Conservation (phyloP, 2,113 vertebrate genomes). For the Stomatorhinus ivindoensis region DNA sequence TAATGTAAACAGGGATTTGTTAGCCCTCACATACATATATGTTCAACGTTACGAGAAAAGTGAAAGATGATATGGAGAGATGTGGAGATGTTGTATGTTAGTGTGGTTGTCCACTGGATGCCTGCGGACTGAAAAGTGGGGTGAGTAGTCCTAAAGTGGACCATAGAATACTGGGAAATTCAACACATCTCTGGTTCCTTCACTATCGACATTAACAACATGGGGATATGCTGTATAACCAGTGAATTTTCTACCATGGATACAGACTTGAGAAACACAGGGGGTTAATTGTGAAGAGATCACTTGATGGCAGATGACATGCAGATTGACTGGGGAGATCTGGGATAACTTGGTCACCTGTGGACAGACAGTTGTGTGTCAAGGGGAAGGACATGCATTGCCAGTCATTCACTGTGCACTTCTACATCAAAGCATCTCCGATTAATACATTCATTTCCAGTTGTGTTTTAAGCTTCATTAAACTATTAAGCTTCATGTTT, state of each 20-base stretch:
- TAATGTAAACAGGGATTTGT: background rate
- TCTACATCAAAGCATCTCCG: background rate
- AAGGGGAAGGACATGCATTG: background rate
- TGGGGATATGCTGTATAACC: background rate
- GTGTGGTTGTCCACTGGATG: background rate
- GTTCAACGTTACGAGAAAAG: background rate
- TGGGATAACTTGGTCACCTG: background rate
- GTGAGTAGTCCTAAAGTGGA: background rate
- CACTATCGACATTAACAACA: background rate
- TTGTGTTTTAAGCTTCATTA: background rate
- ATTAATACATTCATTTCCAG: background rate
- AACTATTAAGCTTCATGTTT: background rate
- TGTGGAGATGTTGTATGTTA: background rate
- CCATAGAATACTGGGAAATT: background rate
- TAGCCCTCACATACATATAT: background rate
- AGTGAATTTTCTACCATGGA: background rate
- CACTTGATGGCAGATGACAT: conserved; percentile 6
- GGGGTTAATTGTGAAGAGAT: background rate
- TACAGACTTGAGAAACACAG: background rate
- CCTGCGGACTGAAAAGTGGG: background rate
- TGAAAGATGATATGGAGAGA: background rate
- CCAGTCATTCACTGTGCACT: background rate
- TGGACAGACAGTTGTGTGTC: background rate
- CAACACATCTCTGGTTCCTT: background rate
- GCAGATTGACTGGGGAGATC: background rate